A percentile compares a stretch with the other conserved stretches of the same genome.
Evolutionary conservation across 2,888 invertebrate species (phyloP).

Genomic region (Leucophenga maculata): DNA sequence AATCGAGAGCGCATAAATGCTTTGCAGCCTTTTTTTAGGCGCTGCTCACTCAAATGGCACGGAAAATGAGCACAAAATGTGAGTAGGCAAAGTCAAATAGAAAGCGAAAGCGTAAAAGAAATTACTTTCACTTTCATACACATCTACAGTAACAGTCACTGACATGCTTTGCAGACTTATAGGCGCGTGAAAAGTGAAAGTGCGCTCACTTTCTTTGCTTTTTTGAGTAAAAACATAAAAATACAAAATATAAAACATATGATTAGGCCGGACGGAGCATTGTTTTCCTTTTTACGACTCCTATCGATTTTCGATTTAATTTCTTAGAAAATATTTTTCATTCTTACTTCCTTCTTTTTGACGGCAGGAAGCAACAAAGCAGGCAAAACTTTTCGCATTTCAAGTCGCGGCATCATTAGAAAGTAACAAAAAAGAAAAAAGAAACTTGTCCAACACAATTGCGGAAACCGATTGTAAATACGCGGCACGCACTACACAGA

Average conservation of each 20-base stretch:
- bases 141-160: neutral
- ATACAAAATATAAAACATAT: neutral
- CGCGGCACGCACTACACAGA: conserved; percentile 10
- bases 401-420: neutral
- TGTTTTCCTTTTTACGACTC: conserved; percentile 29
- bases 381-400: neutral
- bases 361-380: neutral
- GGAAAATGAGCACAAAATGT: conserved; percentile 47
- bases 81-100: neutral
- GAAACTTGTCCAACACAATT: neutral
- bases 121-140: conserved; percentile 57
- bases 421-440: neutral
- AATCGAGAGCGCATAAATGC: conserved; percentile 35
- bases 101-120: conserved; percentile 7
- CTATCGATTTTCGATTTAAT: conserved; percentile 14
- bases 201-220: too few relatives aligned
- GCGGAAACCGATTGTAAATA: conserved; percentile 31
- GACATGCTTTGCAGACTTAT: conserved; percentile 15
- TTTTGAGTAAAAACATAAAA: neutral
- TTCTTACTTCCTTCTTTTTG: neutral
- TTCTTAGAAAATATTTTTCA: neutral
- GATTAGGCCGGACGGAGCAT: conserved; percentile 34
- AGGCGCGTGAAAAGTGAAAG: conserved; percentile 20
- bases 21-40: conserved; percentile 21
- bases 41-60: conserved; percentile 52